Base-by-base conservation (phyloP, 2,113 vertebrate species). In the Oreochromis tanganicae region DNA sequence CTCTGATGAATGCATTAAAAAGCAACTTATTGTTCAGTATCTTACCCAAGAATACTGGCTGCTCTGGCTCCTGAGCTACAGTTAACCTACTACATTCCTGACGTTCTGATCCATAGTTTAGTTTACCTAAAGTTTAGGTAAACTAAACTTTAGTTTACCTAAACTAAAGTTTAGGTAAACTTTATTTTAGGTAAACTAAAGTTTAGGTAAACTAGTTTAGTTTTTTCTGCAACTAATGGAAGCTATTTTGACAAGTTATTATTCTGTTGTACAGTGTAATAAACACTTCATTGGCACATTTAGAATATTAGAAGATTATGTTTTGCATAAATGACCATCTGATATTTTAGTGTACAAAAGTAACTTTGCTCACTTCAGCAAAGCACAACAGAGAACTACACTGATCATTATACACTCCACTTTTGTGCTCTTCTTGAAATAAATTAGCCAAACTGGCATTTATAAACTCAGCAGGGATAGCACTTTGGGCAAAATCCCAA, bases 371-470 rank as follows among this genome's bases (percentile, higher is more conserved):
- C 21, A 3, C 54, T 75, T 48, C 38, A 91, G 90, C 32, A 29
- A 80, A 79, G 55, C 61, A 81, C 34, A 91, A 61, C 50, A 32
- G 56, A 80, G 79, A 80, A 63, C 48, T 68, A 55, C 82, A 80
- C 84, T 75, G 82, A 89, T 89, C 50, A 86, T 85, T 92, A 85
- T 79, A 84, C 66, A 85, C 87, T 83, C 24, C 43, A 19, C 52
- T 41, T 87, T 85, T 91, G 79, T 75, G 57, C 85, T 80, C 9
- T 81, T 78, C 68, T 91, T 87, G 54, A 84, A 91, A 90, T 89
- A 86, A 89, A 90, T 93, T 89, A 87, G 6, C 43, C 21, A 46
- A 85, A 52, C 32, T 48, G 83, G 55, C 80, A 75, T 48, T 75
- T 48, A 75, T 75, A 50, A 75, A 12, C 9, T 50, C 71, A 75